Evolutionary conservation across 2,797 vertebrate genomes (phyloP).

Genomic region (Chelonia mydas): DNA sequence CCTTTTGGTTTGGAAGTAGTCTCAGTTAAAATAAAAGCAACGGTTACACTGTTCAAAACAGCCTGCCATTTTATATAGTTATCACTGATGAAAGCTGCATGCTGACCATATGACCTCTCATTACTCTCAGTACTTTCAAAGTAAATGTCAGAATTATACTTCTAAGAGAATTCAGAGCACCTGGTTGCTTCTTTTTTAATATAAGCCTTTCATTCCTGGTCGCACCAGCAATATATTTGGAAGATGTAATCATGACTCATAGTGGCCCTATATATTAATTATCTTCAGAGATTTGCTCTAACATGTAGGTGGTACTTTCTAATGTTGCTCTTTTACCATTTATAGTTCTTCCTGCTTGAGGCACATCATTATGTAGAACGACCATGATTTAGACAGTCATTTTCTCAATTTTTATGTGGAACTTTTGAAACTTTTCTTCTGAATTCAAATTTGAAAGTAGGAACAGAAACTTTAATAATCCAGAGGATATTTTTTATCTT

Average conservation of each 20-base stretch:
- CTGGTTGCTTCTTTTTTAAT: background rate
- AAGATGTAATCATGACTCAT: background rate
- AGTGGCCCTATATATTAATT: conserved; percentile 21
- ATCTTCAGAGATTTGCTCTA: conserved; percentile 12
- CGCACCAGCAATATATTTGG: background rate
- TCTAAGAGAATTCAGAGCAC: background rate
- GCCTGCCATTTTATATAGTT: background rate
- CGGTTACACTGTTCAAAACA: background rate
- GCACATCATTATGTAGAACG: background rate
- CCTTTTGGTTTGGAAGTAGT: background rate
- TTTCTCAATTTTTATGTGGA: background rate
- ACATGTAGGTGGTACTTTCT: background rate
- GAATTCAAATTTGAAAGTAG: accelerated
- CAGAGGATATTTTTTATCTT: background rate
- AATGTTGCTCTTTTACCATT: conserved; percentile 16
- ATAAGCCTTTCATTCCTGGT: background rate
- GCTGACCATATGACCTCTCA: background rate
- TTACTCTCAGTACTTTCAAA: conserved; percentile 4
- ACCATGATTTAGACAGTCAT: background rate
- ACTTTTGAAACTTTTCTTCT: background rate
- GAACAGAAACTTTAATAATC: accelerated
- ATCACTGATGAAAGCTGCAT: background rate
- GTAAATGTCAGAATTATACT: conserved; percentile 19
- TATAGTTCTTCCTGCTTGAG: background rate
- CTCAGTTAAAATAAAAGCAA: background rate